A percentile compares a stretch with the other conserved stretches of the same genome.
Evolutionary conservation across 2,888 invertebrate species (phyloP).

Genomic region (Adelognathus sp.): DNA sequence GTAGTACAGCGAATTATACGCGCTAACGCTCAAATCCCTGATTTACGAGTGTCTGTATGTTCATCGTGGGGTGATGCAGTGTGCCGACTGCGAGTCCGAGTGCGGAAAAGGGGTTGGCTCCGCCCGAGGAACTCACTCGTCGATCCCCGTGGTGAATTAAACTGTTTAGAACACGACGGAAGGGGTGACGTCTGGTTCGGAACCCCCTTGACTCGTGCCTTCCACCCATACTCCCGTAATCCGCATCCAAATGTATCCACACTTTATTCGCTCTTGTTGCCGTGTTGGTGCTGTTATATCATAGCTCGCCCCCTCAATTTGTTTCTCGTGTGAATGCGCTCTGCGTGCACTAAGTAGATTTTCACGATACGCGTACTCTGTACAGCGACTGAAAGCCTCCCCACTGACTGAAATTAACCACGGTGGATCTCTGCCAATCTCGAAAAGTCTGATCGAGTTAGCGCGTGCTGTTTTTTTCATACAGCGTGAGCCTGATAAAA

Average conservation of each 20-base stretch:
- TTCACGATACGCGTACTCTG: slow-evolving; percentile 18
- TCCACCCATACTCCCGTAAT: neutral
- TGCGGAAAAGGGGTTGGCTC: slow-evolving; percentile 49
- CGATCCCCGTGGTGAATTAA: slow-evolving; percentile 79
- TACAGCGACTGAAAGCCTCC: neutral
- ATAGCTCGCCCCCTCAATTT: slow-evolving; percentile 43
- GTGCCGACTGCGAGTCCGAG: slow-evolving; percentile 26
- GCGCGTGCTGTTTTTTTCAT: slow-evolving; percentile 56
- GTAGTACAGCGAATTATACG: slow-evolving; percentile 76
- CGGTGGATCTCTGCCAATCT: slow-evolving; percentile 48
- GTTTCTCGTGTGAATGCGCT: slow-evolving; percentile 16
- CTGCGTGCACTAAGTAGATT: slow-evolving; percentile 45
- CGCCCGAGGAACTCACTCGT: slow-evolving; percentile 45
- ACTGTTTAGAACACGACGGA: slow-evolving; percentile 61
- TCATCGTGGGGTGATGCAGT: neutral
- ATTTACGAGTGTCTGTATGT: slow-evolving; percentile 71
- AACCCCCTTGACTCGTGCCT: slow-evolving; percentile 70
- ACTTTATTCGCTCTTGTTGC: neutral
- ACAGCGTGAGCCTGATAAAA: slow-evolving; percentile 60
- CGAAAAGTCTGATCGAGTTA: slow-evolving; percentile 43
- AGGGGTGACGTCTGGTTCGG: slow-evolving; percentile 41
- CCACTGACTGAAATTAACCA: slow-evolving; percentile 48
- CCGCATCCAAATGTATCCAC: neutral
- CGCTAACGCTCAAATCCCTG: slow-evolving; percentile 76
- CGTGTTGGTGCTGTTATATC: neutral